Conservation (phyloP, 53 echinoderm and acorn worm species). For the Temnopleurus reevesii region DNA sequence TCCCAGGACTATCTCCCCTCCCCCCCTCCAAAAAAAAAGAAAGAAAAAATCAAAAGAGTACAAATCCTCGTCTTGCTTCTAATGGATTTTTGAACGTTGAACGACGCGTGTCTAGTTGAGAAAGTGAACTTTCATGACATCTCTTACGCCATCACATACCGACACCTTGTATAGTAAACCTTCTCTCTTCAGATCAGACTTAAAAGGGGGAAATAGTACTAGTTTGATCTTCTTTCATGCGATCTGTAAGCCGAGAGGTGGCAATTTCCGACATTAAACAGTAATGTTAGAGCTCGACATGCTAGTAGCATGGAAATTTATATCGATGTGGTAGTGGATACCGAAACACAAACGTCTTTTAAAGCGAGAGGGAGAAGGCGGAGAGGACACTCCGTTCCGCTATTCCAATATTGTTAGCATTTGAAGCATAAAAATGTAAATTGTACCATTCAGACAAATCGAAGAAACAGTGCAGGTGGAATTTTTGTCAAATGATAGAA, state of each 20-base stretch:
- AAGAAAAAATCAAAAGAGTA: too few relatives aligned
- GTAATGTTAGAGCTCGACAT: neutral
- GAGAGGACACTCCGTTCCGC: neutral
- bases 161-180: neutral
- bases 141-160: neutral
- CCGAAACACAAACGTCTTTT: neutral
- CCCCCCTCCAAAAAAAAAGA: too few relatives aligned
- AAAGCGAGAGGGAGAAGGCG: neutral
- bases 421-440: too few relatives aligned
- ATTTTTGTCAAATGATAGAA: too few relatives aligned
- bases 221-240: neutral
- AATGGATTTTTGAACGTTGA: too few relatives aligned
- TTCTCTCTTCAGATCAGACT: neutral
- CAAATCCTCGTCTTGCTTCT: too few relatives aligned
- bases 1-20: too few relatives aligned
- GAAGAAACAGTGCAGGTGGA: too few relatives aligned
- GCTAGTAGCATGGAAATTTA: too few relatives aligned
- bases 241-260: constrained; percentile 7
- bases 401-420: too few relatives aligned
- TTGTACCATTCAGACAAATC: too few relatives aligned
- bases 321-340: neutral
- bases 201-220: neutral
- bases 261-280: constrained; percentile 22
- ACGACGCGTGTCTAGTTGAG: neutral
- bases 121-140: neutral